Conservation (phyloP, 2,888 invertebrate genomes). For the Elysia crispata region DNA sequence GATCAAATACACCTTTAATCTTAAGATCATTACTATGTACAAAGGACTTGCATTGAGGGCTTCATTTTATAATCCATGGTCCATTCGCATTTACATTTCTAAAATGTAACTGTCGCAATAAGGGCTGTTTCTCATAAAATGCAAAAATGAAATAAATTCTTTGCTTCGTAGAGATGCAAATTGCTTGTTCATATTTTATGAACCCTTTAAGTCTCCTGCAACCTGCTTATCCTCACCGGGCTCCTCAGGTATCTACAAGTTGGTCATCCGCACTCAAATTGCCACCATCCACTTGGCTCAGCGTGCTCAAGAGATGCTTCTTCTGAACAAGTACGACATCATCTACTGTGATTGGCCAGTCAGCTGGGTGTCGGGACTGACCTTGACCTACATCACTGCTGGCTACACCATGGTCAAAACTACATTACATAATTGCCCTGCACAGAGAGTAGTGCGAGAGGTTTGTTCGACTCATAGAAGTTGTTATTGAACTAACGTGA, state of each 20-base stretch:
- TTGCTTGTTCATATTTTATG: too few species aligned
- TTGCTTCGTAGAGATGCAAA: too few species aligned
- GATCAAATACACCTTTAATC: too few species aligned
- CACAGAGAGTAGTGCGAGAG: constrained; percentile 34
- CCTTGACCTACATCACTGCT: constrained; percentile 29
- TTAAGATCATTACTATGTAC: too few species aligned
- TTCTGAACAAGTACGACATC: constrained; percentile 17
- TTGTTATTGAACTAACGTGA: too few species aligned
- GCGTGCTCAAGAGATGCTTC: constrained; percentile 40
- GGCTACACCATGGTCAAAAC: constrained; percentile 42
- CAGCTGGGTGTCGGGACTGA: constrained; percentile 39
- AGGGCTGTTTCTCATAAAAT: too few species aligned
- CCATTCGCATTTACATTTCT: too few species aligned
- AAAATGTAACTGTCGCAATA: too few species aligned
- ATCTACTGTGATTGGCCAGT: constrained; percentile 47
- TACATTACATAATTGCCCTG: constrained; percentile 29
- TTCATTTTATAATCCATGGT: too few species aligned
- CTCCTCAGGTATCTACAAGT: constrained; percentile 41
- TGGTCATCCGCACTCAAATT: constrained; percentile 32
- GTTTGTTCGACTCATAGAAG: not conserved
- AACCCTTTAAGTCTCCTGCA: not conserved
- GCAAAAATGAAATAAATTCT: too few species aligned
- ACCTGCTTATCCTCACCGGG: not conserved
- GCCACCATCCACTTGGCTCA: constrained; percentile 21
- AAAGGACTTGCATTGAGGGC: too few species aligned